Evolutionary conservation across 1,140 invertebrate species (phyloP).

Genomic region (Subanguina moxae): DNA sequence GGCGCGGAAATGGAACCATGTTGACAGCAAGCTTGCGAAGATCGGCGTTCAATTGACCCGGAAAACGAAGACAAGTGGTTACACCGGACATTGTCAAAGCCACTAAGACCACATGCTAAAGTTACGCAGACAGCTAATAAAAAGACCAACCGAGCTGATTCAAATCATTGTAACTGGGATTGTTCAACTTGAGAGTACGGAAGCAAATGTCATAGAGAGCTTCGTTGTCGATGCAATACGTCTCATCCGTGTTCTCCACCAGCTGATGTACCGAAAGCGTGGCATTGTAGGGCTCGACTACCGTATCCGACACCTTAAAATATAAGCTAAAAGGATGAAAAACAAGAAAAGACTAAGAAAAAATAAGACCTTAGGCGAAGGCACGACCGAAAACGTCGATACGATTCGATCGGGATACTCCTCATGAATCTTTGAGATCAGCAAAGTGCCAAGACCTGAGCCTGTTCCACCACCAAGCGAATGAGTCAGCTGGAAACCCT

Average conservation of each 20-base stretch:
- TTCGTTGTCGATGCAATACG: too few relatives aligned
- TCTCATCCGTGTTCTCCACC: too few relatives aligned
- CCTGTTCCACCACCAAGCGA: too few relatives aligned
- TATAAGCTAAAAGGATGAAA: not conserved
- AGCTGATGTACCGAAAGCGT: too few relatives aligned
- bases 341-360: too few relatives aligned
- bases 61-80: too few relatives aligned
- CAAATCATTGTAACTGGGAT: slow-evolving; percentile 74
- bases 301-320: slow-evolving; percentile 68
- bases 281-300: slow-evolving; percentile 74
- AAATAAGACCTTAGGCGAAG: slow-evolving; percentile 83
- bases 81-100: too few relatives aligned
- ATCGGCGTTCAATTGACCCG: too few relatives aligned
- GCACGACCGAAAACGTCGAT: slow-evolving; percentile 82
- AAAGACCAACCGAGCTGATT: slow-evolving; percentile 67
- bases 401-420: slow-evolving; percentile 74
- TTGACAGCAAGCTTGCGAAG: slow-evolving; percentile 90
- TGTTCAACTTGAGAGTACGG: too few relatives aligned
- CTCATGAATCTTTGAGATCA: slow-evolving; percentile 65
- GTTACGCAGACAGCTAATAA: slow-evolving; percentile 70
- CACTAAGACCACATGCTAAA: too few relatives aligned
- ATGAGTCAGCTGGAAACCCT: slow-evolving; percentile 62
- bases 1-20: too few relatives aligned
- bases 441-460: slow-evolving; percentile 65
- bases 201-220: slow-evolving; percentile 78